Base-by-base conservation (phyloP, 2,113 vertebrate genomes). In the Phaethon lepturus region DNA sequence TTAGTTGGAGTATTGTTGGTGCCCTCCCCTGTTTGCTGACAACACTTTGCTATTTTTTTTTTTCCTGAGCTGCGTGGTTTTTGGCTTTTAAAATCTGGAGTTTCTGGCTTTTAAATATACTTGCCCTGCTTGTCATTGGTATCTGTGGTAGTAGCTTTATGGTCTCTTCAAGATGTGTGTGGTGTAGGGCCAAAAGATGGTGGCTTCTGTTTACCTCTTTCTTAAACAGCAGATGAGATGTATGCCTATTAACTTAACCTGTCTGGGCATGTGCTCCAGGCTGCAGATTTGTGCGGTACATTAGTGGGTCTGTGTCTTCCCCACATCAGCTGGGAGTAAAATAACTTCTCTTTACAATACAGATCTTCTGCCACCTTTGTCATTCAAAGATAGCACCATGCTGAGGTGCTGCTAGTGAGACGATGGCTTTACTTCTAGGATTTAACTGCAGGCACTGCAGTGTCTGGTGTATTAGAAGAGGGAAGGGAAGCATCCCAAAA, bases 221-320 rank as follows among this genome's bases (percentile, higher is more conserved):
- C 16, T 49, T 49, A 49, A 56, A 6, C 35, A 91, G 47, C 49
- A 62, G 19, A 15, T 62, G 33, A 73, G 40, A 17, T 52, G 29
- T 29, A 73, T 66, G 33, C 17, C n/a, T 86, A 2, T 47, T 86
- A 47, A 45, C 29, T 55, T 88, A 49, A 52, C 23, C 22, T 87
- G 14, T 42, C 60, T 40, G 44, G 29, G 9, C 23, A 28, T 29
- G n/a, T 56, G 50, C 67, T 92, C 2, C 40, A 22, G 63, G 50
- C 72, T 73, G 67, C 0, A 0, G 20, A 25, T 76, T 66, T 77
- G 45, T 80, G 56, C 2, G 1, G 9, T 62, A 6, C 0, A 0
- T 35, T 60, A 68, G 20, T 38, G 29, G 25, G 44, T 83, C 40
- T 68, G 17, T 22, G n/a, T 38, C 62, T 69, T 76, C 7, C 29